Evolutionary conservation across 2,888 invertebrate genomes (phyloP).

Genomic region (Diploptera punctata): DNA sequence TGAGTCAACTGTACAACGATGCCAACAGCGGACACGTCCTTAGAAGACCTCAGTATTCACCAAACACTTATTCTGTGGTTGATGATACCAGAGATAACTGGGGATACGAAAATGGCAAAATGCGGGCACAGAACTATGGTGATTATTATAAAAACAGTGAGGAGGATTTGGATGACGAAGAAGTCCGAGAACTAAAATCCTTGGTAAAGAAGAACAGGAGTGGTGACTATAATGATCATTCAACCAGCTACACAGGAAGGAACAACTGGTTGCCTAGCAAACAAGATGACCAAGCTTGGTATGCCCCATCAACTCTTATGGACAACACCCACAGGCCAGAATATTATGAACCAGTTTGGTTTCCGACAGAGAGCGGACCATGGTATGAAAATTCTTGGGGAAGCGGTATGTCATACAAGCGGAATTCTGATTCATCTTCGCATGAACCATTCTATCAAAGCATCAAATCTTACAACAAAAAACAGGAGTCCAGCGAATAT

Average conservation of each 20-base stretch:
- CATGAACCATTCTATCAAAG: not conserved
- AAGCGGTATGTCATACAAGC: slow-evolving; percentile 4
- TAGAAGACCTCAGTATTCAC: not conserved
- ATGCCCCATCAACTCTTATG: not conserved
- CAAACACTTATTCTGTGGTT: not conserved
- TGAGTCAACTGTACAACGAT: slow-evolving; percentile 69
- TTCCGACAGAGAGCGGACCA: slow-evolving; percentile 14
- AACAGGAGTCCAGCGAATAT: slow-evolving; percentile 44
- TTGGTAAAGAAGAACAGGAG: slow-evolving; percentile 57
- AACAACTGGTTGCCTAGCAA: not conserved
- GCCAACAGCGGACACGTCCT: slow-evolving; percentile 47
- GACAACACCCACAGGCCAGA: not conserved
- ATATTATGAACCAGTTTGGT: slow-evolving; percentile 27
- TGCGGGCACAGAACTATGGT: not conserved
- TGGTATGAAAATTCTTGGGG: slow-evolving; percentile 8
- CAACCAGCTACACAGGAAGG: too few species aligned
- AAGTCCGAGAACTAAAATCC: slow-evolving; percentile 69
- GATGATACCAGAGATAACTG: slow-evolving; percentile 54
- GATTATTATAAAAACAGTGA: slow-evolving; percentile 47
- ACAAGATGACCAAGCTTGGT: not conserved
- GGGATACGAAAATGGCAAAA: slow-evolving; percentile 45
- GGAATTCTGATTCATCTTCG: not conserved
- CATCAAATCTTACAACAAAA: slow-evolving; percentile 39
- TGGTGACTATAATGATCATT: not conserved
- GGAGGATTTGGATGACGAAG: slow-evolving; percentile 64